Evolutionary conservation across 1,140 invertebrate species (phyloP), one percentile per base, ranked within the genome.

Genomic region (Schlechtendalia chinensis): DNA sequence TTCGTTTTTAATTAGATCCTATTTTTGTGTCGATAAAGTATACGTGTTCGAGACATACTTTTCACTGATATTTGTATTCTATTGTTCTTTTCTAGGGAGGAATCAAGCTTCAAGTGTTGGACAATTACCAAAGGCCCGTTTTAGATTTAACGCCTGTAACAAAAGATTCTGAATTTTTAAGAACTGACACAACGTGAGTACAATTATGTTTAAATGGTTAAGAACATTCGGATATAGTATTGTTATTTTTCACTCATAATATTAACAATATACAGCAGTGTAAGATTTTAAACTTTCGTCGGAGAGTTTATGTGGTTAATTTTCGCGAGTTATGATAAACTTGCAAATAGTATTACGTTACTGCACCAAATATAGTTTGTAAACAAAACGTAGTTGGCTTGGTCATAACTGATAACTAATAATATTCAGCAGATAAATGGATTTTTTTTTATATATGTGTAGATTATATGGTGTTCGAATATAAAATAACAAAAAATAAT

Each of bases 61-160:
- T 45, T 39, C 22, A 47, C 16, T 24, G 45, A 63, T 24, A n/a
- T 69, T 47, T 54, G 10, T 72, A 45, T 12, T 50, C 29, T 71
- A n/a, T 54, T n/a, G 8, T 29, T 27, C 19, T 14, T 54, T 54
- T 53, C 10, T 32, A 96, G 94, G 95, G 94, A 82, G 95, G 95
- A 32, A 96, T 92, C 85, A 91, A 91, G 84, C 86, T 97, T 69
- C 93, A 96, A 86, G 88, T 97, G 75, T 86, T 97, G 82, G 93
- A 96, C 85, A 87, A 88, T 75, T 87, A 94, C 83, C 93, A 96
- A 83, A 88, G 93, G 82, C 93, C 93, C 65, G 88, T 96, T 16
- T 87, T 95, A 81, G 93, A 96, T 84, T 87, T 96, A 81, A 96
- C 94, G 5, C 94, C 95, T 8, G 90, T 92, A 81, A 92, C 92